Evolutionary conservation across 2,113 vertebrate species (phyloP).

Genomic region (Rhinoderma darwinii): DNA sequence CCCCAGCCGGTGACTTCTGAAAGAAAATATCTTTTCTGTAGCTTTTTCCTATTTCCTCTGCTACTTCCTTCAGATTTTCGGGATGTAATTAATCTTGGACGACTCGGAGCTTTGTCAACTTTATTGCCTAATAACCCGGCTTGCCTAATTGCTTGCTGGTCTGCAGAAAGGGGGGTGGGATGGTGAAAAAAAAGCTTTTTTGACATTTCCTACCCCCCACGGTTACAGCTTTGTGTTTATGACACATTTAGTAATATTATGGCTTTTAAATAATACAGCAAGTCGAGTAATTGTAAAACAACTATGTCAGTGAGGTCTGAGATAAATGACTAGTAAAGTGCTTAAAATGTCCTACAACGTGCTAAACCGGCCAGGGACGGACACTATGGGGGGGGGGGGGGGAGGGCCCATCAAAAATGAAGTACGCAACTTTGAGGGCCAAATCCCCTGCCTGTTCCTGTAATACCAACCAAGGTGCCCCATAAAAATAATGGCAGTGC

Average conservation of each 20-base stretch:
- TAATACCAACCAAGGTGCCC: not conserved
- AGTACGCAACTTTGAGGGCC: not conserved
- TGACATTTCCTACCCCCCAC: slow-evolving; percentile 22
- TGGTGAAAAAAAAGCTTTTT: slow-evolving; percentile 18
- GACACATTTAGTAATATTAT: slow-evolving; percentile 11
- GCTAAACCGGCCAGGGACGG: not conserved
- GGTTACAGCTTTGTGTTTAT: slow-evolving; percentile 11
- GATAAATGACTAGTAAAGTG: not conserved
- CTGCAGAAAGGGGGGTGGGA: not conserved
- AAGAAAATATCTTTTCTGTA: slow-evolving; percentile 17
- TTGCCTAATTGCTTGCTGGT: slow-evolving; percentile 46
- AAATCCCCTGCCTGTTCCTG: not conserved
- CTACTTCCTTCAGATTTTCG: slow-evolving; percentile 57
- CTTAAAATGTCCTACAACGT: not conserved
- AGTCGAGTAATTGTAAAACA: not conserved
- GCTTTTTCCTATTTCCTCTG: slow-evolving; percentile 49
- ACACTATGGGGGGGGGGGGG: not conserved
- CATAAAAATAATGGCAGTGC: not conserved
- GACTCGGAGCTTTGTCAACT: slow-evolving; percentile 50
- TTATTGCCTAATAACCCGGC: slow-evolving; percentile 51
- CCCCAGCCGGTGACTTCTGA: slow-evolving; percentile 22
- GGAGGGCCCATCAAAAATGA: not conserved
- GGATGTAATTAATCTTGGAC: slow-evolving; percentile 52
- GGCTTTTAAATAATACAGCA: slow-evolving; percentile 26
- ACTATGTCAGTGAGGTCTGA: not conserved